A percentile compares a stretch with the other conserved stretches of the same genome.
phyloP scores from a whole-genome alignment of 2,113 vertebrate species.

The Ranitomeya variabilis region DNA sequence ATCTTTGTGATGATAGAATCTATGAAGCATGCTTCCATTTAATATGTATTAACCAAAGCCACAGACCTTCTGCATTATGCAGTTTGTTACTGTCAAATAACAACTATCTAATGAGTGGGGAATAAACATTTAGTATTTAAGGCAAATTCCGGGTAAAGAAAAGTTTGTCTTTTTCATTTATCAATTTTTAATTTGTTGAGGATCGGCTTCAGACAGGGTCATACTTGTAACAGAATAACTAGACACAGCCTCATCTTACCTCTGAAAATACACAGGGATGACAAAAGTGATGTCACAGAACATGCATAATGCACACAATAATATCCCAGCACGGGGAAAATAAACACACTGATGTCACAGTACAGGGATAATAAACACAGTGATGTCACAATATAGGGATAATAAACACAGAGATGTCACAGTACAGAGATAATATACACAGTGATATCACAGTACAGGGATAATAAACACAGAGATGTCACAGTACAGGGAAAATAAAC shows the following conservation, averaged over 20 bases:
- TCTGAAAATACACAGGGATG: too few species aligned
- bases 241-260: not conserved
- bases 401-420: not conserved
- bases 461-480: not conserved
- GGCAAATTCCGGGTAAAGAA: slow-evolving; percentile 24
- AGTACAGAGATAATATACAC: not conserved
- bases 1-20: slow-evolving; percentile 53
- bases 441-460: not conserved
- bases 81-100: slow-evolving; percentile 54
- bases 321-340: not conserved
- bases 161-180: slow-evolving; percentile 39
- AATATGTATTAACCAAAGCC: slow-evolving; percentile 43
- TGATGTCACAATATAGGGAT: not conserved
- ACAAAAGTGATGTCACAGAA: too few species aligned
- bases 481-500: not conserved
- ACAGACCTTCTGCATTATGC: slow-evolving; percentile 41
- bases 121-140: slow-evolving; percentile 48
- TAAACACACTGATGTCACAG: not conserved
- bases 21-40: slow-evolving; percentile 48
- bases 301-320: not conserved
- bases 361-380: not conserved
- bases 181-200: slow-evolving; percentile 21
- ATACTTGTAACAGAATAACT: not conserved
- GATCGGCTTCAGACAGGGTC: not conserved
- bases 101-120: slow-evolving; percentile 36